A percentile compares a stretch with the other conserved stretches of the same genome.
Evolutionary conservation across 1,140 invertebrate species (phyloP).

Genomic region (Cotesia chilonis): DNA sequence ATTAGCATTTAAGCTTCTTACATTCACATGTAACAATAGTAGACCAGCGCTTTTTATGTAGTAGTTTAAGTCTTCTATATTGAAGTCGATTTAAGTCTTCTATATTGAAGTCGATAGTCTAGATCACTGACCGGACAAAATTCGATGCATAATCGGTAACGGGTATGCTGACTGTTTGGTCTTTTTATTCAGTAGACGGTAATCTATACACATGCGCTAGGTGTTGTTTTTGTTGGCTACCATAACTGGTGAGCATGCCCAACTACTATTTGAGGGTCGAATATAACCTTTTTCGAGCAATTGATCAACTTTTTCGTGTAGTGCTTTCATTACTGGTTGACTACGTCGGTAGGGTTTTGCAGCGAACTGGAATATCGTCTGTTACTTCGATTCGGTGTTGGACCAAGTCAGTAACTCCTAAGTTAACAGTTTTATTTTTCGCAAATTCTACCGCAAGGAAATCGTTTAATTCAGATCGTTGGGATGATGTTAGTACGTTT

Average conservation of each 20-base stretch:
- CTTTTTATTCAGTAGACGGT: conserved; percentile 17
- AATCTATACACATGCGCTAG: conserved; percentile 29
- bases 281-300: conserved; percentile 29
- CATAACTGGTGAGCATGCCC: conserved; percentile 23
- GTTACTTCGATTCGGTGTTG: conserved; percentile 30
- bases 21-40: no score
- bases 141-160: conserved; percentile 27
- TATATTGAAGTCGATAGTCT: no score
- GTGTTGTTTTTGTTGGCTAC: not conserved
- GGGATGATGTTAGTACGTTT: no score
- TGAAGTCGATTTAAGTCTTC: no score
- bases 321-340: conserved; percentile 17
- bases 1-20: no score
- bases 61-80: no score
- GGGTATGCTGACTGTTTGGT: conserved; percentile 28
- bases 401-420: conserved; percentile 16
- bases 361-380: conserved; percentile 15
- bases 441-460: no score
- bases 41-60: no score
- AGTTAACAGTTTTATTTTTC: no score
- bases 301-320: conserved; percentile 27
- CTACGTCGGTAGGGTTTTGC: conserved; percentile 26
- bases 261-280: conserved; percentile 26
- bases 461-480: no score
- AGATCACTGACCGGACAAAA: conserved; percentile 35